These are phyloP conservation scores for Orthosia gothica DNA, from an alignment of 2,888 invertebrate genomes.

Conservation along the genomic window DNA sequence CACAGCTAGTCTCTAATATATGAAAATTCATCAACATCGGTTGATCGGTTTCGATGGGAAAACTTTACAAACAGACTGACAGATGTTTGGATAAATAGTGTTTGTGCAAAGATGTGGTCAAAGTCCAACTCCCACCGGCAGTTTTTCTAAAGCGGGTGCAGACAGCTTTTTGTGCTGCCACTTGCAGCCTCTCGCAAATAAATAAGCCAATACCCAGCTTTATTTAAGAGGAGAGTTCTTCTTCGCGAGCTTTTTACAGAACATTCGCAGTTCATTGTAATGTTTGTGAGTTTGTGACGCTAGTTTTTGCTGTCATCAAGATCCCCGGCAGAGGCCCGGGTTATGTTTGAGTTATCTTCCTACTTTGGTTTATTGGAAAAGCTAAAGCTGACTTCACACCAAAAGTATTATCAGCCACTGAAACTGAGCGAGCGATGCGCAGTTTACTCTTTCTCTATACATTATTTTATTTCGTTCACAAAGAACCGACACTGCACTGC, in stretches of 20 bases:
- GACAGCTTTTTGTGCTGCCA: conserved; percentile 42
- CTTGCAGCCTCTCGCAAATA: conserved; percentile 44
- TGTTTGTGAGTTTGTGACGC: conserved; percentile 2
- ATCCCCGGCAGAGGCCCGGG: no score
- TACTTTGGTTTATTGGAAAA: background rate
- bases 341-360: background rate
- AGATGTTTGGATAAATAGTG: no score
- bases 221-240: conserved; percentile 32
- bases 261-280: conserved; percentile 23
- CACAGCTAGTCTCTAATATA: no score
- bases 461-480: no score
- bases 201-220: conserved; percentile 43
- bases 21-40: no score
- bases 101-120: no score
- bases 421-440: background rate
- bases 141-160: conserved; percentile 41
- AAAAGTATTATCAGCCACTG: background rate
- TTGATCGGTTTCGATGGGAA: no score
- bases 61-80: no score
- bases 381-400: background rate
- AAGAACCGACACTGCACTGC: background rate
- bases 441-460: background rate
- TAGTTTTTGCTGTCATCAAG: conserved; percentile 28
- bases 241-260: conserved; percentile 15
- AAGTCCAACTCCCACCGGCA: background rate